These are phyloP conservation scores for Pterostichus niger DNA, from an alignment of 2,888 invertebrate species.

Conservation along the genomic window DNA sequence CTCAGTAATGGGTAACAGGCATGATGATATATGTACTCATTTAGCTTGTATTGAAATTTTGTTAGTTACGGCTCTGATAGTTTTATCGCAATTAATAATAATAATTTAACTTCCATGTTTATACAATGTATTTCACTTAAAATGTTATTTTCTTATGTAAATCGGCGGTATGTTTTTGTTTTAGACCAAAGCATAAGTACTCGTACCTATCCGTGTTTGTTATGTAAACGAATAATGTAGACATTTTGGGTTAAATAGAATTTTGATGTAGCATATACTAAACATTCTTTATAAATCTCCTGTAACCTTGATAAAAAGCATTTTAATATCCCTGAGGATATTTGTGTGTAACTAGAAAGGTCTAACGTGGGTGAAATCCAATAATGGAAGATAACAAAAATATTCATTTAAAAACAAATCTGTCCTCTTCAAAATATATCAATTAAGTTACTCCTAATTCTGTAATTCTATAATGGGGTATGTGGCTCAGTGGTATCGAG, in stretches of 20 bases:
- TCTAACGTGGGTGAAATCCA: constrained; percentile 23
- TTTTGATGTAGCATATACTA: constrained; percentile 23
- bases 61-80: too few relatives aligned
- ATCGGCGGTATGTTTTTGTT: neutral
- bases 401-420: neutral
- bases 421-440: too few relatives aligned
- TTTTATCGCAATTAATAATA: too few relatives aligned
- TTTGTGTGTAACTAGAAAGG: constrained; percentile 21
- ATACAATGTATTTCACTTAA: too few relatives aligned
- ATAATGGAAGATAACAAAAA: constrained; percentile 21
- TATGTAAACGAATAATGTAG: constrained; percentile 9
- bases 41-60: too few relatives aligned
- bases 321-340: constrained; percentile 13
- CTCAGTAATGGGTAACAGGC: too few relatives aligned
- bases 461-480: too few relatives aligned
- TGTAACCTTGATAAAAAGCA: neutral
- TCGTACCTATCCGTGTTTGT: neutral
- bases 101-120: too few relatives aligned
- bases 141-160: constrained; percentile 4
- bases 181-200: neutral
- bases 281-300: constrained; percentile 20
- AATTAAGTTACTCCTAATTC: too few relatives aligned
- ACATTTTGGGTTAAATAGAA: constrained; percentile 29
- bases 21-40: too few relatives aligned
- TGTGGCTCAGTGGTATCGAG: too few relatives aligned